These are phyloP conservation scores for Florisuga fusca DNA, from an alignment of 2,797 vertebrate species.

Conservation along the genomic window DNA sequence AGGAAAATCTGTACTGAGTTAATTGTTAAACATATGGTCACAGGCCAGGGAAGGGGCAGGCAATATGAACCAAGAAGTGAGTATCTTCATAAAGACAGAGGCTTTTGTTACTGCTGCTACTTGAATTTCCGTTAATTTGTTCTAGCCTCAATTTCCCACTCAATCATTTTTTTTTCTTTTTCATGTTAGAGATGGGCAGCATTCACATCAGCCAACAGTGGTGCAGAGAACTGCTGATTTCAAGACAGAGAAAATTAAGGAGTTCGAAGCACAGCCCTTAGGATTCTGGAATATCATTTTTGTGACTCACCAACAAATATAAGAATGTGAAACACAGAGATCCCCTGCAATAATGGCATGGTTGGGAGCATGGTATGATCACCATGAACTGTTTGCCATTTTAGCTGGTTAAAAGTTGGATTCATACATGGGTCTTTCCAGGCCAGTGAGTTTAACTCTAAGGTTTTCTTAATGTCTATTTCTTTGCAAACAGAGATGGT, in stretches of 20 bases:
- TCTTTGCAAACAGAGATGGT: background rate
- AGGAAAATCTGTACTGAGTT: slow-evolving; percentile 23
- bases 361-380: background rate
- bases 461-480: background rate
- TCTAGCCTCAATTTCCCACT: background rate
- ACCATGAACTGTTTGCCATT: background rate
- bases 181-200: background rate
- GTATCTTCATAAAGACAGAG: slow-evolving; percentile 26
- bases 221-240: background rate
- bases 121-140: background rate
- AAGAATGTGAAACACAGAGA: background rate
- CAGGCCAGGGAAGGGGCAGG: slow-evolving; percentile 14
- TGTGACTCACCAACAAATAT: background rate
- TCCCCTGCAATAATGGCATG: background rate
- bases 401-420: background rate
- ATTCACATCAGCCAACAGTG: background rate
- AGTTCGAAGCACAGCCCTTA: background rate
- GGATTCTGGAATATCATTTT: background rate
- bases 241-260: background rate
- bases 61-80: slow-evolving; percentile 27
- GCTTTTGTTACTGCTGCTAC: background rate
- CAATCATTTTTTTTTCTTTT: background rate
- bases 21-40: slow-evolving; percentile 67
- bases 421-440: background rate
- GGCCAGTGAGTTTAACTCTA: background rate